A percentile compares a stretch with the other conserved stretches of the same genome.
Conservation (phyloP, 2,797 vertebrate species). For the Pogonophryne albipinna region DNA sequence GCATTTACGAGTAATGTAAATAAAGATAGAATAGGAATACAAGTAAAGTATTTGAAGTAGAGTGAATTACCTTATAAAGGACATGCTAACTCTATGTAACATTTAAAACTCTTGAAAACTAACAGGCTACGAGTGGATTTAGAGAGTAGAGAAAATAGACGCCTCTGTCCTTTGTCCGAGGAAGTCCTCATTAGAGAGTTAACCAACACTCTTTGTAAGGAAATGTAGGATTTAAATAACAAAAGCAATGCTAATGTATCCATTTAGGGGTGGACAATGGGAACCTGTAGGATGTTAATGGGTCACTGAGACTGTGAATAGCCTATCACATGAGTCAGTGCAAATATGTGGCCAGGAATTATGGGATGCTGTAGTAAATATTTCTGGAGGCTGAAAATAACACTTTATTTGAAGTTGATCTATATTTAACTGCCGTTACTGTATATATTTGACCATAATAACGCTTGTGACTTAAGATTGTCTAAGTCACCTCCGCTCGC, state of each 20-base stretch:
- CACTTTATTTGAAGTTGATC: neutral
- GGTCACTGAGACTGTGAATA: slow-evolving; percentile 85
- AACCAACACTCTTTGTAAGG: slow-evolving; percentile 82
- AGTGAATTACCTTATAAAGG: slow-evolving; percentile 8
- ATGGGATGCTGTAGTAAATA: slow-evolving; percentile 56
- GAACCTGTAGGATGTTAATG: slow-evolving; percentile 83
- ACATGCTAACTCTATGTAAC: slow-evolving; percentile 12
- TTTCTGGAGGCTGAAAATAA: neutral
- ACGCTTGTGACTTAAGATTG: neutral
- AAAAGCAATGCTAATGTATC: slow-evolving; percentile 84
- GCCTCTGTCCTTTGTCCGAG: slow-evolving; percentile 72
- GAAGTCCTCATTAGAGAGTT: slow-evolving; percentile 86
- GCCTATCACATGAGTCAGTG: slow-evolving; percentile 83
- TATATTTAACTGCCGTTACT: too few relatives aligned
- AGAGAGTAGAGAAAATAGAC: slow-evolving; percentile 72
- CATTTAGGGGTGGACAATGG: slow-evolving; percentile 80
- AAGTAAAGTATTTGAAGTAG: neutral
- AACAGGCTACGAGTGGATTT: slow-evolving; percentile 63
- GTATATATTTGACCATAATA: neutral
- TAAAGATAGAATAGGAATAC: neutral
- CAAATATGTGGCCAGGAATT: slow-evolving; percentile 89
- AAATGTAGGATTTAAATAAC: slow-evolving; percentile 87
- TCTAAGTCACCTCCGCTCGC: neutral
- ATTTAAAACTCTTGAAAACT: slow-evolving; percentile 20
- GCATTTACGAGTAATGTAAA: neutral